These are phyloP conservation scores for Mastigias papua DNA, from an alignment of 30 jellyfish, hydroid and myxozoan genomes.

Conservation along the genomic window DNA sequence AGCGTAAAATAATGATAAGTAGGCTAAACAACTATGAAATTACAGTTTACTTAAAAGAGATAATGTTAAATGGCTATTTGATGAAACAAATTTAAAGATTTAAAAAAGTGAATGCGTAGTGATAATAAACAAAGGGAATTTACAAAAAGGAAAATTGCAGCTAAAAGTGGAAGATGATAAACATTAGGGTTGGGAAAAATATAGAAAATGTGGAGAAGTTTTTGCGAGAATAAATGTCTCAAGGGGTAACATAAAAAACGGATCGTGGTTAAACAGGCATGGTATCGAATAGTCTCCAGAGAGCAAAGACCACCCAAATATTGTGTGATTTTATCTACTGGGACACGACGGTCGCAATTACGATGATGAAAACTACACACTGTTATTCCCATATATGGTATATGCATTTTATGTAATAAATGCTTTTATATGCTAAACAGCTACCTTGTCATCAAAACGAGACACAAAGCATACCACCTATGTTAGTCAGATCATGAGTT, in stretches of 20 bases:
- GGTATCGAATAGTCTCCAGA: too few relatives aligned
- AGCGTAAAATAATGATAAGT: not conserved
- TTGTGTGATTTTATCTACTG: too few relatives aligned
- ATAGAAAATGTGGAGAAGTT: not conserved
- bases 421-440: not conserved
- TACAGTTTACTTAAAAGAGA: too few relatives aligned
- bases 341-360: too few relatives aligned
- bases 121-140: not conserved
- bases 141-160: constrained; percentile 1
- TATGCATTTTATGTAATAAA: not conserved
- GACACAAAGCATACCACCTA: not conserved
- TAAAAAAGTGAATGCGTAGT: constrained; percentile 57
- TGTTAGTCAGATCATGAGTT: not conserved
- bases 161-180: not conserved
- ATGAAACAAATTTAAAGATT: not conserved
- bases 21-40: not conserved
- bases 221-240: too few relatives aligned
- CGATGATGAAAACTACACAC: too few relatives aligned
- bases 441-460: not conserved
- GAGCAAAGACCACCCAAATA: too few relatives aligned
- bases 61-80: not conserved
- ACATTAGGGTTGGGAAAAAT: not conserved
- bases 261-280: too few relatives aligned
- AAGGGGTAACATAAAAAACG: too few relatives aligned
- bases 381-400: not conserved